phyloP scores from a whole-genome alignment of 2,888 invertebrate genomes.

The Lithophane ornitopus region DNA sequence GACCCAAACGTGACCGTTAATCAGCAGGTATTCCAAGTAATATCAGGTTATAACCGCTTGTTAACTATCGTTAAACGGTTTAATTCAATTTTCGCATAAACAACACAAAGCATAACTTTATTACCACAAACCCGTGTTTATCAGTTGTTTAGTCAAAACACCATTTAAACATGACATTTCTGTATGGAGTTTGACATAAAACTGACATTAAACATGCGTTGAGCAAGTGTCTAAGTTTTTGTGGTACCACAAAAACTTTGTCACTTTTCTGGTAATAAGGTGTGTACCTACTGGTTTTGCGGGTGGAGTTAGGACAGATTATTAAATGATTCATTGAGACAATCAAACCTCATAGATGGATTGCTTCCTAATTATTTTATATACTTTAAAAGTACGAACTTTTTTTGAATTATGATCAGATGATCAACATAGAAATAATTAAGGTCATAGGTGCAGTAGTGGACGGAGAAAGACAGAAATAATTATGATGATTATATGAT shows the following conservation, averaged over 20 bases:
- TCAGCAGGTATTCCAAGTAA: slow-evolving; percentile 28
- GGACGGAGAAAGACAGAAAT: not conserved
- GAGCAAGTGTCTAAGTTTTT: too few relatives aligned
- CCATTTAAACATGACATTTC: too few relatives aligned
- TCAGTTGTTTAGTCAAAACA: too few relatives aligned
- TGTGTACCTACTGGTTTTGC: not conserved
- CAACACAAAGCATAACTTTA: not conserved
- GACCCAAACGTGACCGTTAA: slow-evolving; percentile 43
- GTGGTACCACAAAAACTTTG: too few relatives aligned
- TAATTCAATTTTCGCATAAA: slow-evolving; percentile 5
- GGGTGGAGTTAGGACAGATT: not conserved
- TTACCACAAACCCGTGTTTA: too few relatives aligned
- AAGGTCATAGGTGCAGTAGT: not conserved
- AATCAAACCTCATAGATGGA: not conserved
- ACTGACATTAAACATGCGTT: too few relatives aligned
- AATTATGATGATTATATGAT: not conserved
- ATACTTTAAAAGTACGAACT: not conserved
- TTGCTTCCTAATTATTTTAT: not conserved
- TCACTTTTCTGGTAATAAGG: too few relatives aligned
- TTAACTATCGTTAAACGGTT: slow-evolving; percentile 29
- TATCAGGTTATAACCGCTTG: slow-evolving; percentile 11
- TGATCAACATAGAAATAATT: not conserved
- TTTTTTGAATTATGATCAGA: not conserved
- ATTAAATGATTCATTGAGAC: not conserved
- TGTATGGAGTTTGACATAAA: too few relatives aligned